phyloP scores from a whole-genome alignment of 53 echinoderm and acorn worm genomes.

The Echinarachnius parma region DNA sequence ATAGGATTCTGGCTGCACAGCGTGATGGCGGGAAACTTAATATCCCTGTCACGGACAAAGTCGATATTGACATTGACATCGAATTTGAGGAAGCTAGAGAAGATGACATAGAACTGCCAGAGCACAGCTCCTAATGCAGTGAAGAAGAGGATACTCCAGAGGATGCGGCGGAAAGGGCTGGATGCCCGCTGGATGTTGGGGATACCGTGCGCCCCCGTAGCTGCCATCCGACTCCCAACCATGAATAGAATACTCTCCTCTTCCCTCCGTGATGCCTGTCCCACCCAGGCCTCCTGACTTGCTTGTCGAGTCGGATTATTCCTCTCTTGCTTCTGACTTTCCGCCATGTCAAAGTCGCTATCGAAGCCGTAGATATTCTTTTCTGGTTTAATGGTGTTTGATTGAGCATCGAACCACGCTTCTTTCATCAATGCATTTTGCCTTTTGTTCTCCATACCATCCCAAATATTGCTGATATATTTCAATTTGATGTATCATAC shows the following conservation, averaged over 20 bases:
- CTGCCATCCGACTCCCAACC: conserved; percentile 36
- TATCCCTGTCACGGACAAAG: conserved; percentile 6
- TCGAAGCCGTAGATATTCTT: too few relatives aligned
- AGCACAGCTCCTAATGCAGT: conserved; percentile 39
- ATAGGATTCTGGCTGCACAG: conserved; percentile 79
- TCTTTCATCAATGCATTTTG: too few relatives aligned
- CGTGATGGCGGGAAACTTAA: conserved; percentile 70
- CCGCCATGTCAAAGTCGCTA: too few relatives aligned
- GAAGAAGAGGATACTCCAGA: conserved; percentile 60
- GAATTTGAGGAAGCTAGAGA: conserved; percentile 1
- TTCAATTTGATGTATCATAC: too few relatives aligned
- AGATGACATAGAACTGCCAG: conserved; percentile 28
- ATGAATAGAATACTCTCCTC: conserved; percentile 12
- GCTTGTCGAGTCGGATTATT: too few relatives aligned
- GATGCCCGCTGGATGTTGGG: conserved; percentile 78
- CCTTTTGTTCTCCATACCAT: too few relatives aligned
- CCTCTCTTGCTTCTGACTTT: too few relatives aligned
- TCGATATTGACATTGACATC: conserved; percentile 69
- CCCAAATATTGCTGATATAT: too few relatives aligned
- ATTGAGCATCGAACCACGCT: conserved; percentile 13
- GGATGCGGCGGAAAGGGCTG: conserved; percentile 31
- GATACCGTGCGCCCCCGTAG: conserved; percentile 77
- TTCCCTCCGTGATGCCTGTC: conserved; percentile 2
- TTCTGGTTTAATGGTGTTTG: too few relatives aligned
- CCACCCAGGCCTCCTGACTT: too few relatives aligned